A percentile compares a stretch with the other conserved stretches of the same genome.
Conservation (phyloP, 2,888 invertebrate genomes). For the Hyppa rectilinea region DNA sequence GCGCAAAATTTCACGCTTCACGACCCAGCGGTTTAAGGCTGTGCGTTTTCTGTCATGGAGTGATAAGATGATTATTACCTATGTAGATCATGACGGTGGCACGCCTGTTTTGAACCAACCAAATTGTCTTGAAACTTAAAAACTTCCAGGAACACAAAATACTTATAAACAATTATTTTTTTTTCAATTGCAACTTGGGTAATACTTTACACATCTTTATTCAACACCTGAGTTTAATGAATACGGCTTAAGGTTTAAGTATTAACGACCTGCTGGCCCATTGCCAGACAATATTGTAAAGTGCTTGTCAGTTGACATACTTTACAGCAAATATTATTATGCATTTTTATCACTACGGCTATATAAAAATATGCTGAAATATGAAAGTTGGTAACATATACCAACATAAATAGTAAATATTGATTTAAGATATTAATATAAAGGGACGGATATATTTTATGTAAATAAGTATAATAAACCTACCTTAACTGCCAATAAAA, state of each 20-base stretch:
- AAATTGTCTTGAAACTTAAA: not conserved
- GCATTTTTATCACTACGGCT: constrained; percentile 20
- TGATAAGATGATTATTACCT: too few relatives aligned
- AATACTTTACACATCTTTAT: not conserved
- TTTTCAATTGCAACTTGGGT: not conserved
- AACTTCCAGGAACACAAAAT: not conserved
- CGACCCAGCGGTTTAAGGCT: too few relatives aligned
- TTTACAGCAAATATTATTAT: constrained; percentile 41
- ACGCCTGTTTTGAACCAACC: not conserved
- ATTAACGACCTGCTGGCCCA: constrained; percentile 55
- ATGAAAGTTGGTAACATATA: too few relatives aligned
- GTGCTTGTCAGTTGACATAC: constrained; percentile 36
- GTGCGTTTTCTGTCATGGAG: too few relatives aligned
- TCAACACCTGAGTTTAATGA: constrained; percentile 29
- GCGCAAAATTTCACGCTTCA: too few relatives aligned
- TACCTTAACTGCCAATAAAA: constrained; percentile 39
- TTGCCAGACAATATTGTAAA: constrained; percentile 46
- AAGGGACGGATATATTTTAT: constrained; percentile 1
- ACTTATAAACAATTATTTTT: not conserved
- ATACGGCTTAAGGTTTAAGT: constrained; percentile 41
- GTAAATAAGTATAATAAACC: constrained; percentile 13
- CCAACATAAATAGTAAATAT: not conserved
- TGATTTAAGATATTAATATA: not conserved
- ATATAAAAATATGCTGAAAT: not conserved
- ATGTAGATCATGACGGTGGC: too few relatives aligned